Evolutionary conservation across 2,113 vertebrate genomes (phyloP).

Genomic region (Vulpes ferrilata): DNA sequence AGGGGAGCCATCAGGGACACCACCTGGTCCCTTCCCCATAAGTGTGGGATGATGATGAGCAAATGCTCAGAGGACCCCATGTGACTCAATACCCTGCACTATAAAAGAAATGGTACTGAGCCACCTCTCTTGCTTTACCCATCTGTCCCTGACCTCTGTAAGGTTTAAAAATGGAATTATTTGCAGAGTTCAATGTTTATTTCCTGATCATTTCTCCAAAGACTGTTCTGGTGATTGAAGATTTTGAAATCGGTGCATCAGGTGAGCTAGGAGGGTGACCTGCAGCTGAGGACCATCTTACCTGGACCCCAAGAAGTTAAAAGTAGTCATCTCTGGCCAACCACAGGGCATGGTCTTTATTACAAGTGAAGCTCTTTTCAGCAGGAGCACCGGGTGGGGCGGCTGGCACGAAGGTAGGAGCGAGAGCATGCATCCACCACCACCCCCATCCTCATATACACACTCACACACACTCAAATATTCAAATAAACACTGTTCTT

Average conservation of each 20-base stretch:
- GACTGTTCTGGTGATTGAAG: background rate
- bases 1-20: background rate
- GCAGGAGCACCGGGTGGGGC: background rate
- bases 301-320: background rate
- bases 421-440: too few species aligned
- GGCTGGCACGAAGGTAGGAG: background rate
- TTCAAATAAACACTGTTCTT: background rate
- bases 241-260: background rate
- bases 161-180: background rate
- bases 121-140: background rate
- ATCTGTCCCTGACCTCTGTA: background rate
- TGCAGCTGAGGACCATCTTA: background rate
- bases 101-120: background rate
- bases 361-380: background rate
- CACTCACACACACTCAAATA: background rate
- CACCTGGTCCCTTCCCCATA: background rate
- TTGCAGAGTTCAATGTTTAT: background rate
- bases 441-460: background rate
- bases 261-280: background rate
- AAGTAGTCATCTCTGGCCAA: background rate
- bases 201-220: background rate
- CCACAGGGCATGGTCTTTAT: background rate
- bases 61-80: background rate
- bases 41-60: background rate
- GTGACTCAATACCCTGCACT: too few species aligned